Evolutionary conservation across 2,888 invertebrate genomes (phyloP), one percentile per base, ranked within the genome.

Genomic region (Agriopis leucophaearia): DNA sequence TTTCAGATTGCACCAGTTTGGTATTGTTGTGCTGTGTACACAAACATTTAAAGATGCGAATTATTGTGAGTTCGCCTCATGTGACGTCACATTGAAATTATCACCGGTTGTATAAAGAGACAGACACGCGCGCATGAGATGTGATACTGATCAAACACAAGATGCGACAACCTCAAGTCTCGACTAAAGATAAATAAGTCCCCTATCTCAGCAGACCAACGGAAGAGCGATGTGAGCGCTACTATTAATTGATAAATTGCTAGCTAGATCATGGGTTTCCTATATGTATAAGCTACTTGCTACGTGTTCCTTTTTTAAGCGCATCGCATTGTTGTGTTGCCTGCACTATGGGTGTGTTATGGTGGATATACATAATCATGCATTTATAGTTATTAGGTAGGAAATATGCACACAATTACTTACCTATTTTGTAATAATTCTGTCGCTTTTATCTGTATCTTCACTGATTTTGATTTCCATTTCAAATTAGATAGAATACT

Each of bases 41-140:
- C 61, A 83, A 74, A 73, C 74, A 81, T 84, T 88, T 86, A 85
- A 83, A 85, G 78, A 78, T 78, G 78, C 74, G 71, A 81, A 80
- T 81, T 78, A 81, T 83, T 83, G 80, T 76, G 73, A 79, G 76
- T 77, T 80, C 72, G 78, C 66, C 71, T 73, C 78, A 69, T 70
- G 76, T 88, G 88, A 89, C 90, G 90, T 92, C 85, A 87, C 72
- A 65, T 68, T 65, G 55, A 83, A 90, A 92, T 92, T 92, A 92
- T 89, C 91, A 89, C 88, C 65, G 71, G 78, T 78, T 82, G 81
- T 87, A 88, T 91, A 92, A 92, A 89, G 81, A 88, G 91, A 72
- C 74, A 84, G 78, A 83, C 92, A 92, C 92, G 92, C 87, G 78
- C 84, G 78, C 82, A 80, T 85, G 85, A 81, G 79, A 75, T 81